Evolutionary conservation across 2,797 vertebrate species (phyloP).

Genomic region (Limosa lapponica): DNA sequence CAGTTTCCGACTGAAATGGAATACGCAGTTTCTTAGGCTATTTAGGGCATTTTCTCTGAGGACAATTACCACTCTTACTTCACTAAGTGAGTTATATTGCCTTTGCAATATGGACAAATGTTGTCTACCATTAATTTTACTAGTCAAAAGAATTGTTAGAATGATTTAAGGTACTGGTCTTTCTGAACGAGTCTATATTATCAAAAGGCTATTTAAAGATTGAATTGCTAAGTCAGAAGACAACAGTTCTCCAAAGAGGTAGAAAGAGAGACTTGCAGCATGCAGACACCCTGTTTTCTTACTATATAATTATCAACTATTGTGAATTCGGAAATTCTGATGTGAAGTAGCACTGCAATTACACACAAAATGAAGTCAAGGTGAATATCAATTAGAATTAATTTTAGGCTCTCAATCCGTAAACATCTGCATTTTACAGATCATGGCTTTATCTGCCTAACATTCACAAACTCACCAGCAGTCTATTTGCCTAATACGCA

Average conservation of each 20-base stretch:
- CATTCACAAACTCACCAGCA: neutral
- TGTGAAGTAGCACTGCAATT: slow-evolving; percentile 47
- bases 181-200: neutral
- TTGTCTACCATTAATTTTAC: neutral
- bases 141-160: neutral
- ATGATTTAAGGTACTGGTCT: neutral
- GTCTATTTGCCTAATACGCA: neutral
- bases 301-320: slow-evolving; percentile 38
- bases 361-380: slow-evolving; percentile 61
- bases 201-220: slow-evolving; percentile 1
- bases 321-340: slow-evolving; percentile 41
- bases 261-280: slow-evolving; percentile 2
- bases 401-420: slow-evolving; percentile 40
- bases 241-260: neutral
- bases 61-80: neutral
- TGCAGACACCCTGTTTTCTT: neutral
- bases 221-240: neutral
- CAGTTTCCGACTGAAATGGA: neutral
- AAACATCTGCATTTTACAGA: slow-evolving; percentile 45
- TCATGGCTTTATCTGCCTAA: slow-evolving; percentile 20
- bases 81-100: neutral
- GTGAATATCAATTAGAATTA: slow-evolving; percentile 60
- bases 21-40: neutral
- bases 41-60: neutral
- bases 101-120: neutral